Evolutionary conservation across 2,113 vertebrate species (phyloP), one percentile per base, ranked within the genome.

Genomic region (Ochotona curzoniae): DNA sequence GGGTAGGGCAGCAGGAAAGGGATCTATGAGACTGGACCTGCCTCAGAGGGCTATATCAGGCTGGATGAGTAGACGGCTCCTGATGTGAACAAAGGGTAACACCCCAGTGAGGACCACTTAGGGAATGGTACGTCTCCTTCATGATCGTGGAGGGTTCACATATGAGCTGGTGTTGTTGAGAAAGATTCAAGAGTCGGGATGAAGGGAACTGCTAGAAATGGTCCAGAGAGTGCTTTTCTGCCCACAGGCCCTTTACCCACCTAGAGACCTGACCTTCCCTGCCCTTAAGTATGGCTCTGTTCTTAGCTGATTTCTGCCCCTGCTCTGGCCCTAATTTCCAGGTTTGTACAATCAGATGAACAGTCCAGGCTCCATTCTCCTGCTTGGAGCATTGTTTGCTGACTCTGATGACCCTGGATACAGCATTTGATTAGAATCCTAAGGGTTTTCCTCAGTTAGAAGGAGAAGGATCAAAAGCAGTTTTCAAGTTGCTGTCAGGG

Each of bases 341-440:
- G 75, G 2, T 7, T 61, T 9, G 8, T 17, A 54, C 38, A 20
- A 12, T 30, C 25, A 23, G 61, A 18, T 23, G 38, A 30, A 30
- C 13, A 61, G 11, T 17, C 15, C 28, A 5, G 32, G 51, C 54
- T 57, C 54, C 3, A 18, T 57, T 44, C 69, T 89, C 38, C 25
- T 18, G 4, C 69, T 0, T 49, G 30, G 60, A 28, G 38, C 4
- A 7, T 2, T 1, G 0, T 83, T 2, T 44, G 1, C 75, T 51
- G 35, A n/a, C 30, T 51, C 38, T 54, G 17, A 54, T 69, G 70
- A 35, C 12, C 73, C n/a, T 12, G 14, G 23, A 79, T 1, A 2
- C 14, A 23, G 76, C 26, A 7, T 47, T 8, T 7, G 20, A 1
- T n/a, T 9, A 8, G 28, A 2, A 35, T 83, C 71, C 49, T 57